Evolutionary conservation across 2,888 invertebrate genomes (phyloP).

Genomic region (Orthosia cruda): DNA sequence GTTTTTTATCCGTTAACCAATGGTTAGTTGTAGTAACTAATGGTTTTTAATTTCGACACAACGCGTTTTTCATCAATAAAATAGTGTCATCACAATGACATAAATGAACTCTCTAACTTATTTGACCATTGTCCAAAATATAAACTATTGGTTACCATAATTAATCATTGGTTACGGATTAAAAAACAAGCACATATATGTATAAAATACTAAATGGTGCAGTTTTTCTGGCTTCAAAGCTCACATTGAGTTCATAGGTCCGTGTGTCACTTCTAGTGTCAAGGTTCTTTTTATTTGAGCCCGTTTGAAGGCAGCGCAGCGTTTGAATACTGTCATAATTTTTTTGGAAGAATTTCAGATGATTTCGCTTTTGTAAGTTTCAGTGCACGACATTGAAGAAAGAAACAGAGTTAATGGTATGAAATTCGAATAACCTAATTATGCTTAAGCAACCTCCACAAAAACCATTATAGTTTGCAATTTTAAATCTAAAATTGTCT

Average conservation of each 20-base stretch:
- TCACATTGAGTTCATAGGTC: conserved; percentile 2
- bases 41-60: too few relatives aligned
- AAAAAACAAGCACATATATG: neutral
- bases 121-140: too few relatives aligned
- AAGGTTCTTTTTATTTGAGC: conserved; percentile 42
- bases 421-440: neutral
- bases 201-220: conserved; percentile 7
- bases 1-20: too few relatives aligned
- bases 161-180: too few relatives aligned
- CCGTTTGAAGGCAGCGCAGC: conserved; percentile 7
- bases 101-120: too few relatives aligned
- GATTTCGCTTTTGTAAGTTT: neutral
- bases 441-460: neutral
- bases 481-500: too few relatives aligned
- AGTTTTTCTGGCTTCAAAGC: conserved; percentile 11
- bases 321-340: conserved; percentile 13
- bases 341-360: conserved; percentile 2
- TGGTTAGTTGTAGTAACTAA: too few relatives aligned
- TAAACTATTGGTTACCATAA: too few relatives aligned
- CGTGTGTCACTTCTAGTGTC: conserved; percentile 40
- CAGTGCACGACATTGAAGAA: neutral
- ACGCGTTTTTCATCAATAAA: too few relatives aligned
- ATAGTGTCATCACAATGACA: too few relatives aligned
- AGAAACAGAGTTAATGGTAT: neutral
- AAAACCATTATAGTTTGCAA: neutral